Conservation (phyloP, 92 coral and sea anemone genomes). For the Nematostella vectensis region DNA sequence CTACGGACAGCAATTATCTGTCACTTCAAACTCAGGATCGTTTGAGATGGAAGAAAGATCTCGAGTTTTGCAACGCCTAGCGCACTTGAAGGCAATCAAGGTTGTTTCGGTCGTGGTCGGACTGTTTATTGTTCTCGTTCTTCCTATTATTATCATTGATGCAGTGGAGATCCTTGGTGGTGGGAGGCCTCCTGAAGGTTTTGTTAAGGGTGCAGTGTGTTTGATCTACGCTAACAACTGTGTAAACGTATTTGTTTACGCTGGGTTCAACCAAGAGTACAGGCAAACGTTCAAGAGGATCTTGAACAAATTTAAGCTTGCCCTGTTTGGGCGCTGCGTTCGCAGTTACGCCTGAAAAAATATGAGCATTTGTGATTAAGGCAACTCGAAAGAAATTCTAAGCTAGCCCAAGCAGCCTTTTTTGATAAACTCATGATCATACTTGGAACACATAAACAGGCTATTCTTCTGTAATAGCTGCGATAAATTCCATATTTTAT, state of each 20-base stretch:
- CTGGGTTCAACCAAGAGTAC: conserved; percentile 60
- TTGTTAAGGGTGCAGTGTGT: conserved; percentile 41
- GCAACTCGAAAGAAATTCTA: too few species aligned
- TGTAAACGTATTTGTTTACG: conserved; percentile 64
- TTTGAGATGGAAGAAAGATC: neutral
- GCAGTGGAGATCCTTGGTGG: conserved; percentile 46
- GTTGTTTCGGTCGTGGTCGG: conserved; percentile 63
- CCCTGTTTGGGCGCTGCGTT: neutral
- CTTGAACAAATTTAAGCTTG: neutral
- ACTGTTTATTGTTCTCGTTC: conserved; percentile 48
- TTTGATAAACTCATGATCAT: too few species aligned
- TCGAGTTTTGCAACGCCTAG: conserved; percentile 13
- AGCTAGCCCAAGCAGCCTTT: too few species aligned
- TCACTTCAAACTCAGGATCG: conserved; percentile 1
- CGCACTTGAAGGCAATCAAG: conserved; percentile 38
- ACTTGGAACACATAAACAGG: too few species aligned
- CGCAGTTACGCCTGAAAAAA: neutral
- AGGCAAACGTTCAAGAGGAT: conserved; percentile 53
- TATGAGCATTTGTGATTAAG: neutral
- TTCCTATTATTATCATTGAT: conserved; percentile 56
- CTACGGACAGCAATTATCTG: conserved; percentile 44
- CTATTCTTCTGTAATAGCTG: too few species aligned
- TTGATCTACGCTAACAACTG: conserved; percentile 74
- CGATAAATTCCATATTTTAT: too few species aligned
- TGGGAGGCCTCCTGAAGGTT: conserved; percentile 24